Evolutionary conservation across 1,140 invertebrate genomes (phyloP), one percentile per base, ranked within the genome.

Genomic region (Frieseomelitta varia): DNA sequence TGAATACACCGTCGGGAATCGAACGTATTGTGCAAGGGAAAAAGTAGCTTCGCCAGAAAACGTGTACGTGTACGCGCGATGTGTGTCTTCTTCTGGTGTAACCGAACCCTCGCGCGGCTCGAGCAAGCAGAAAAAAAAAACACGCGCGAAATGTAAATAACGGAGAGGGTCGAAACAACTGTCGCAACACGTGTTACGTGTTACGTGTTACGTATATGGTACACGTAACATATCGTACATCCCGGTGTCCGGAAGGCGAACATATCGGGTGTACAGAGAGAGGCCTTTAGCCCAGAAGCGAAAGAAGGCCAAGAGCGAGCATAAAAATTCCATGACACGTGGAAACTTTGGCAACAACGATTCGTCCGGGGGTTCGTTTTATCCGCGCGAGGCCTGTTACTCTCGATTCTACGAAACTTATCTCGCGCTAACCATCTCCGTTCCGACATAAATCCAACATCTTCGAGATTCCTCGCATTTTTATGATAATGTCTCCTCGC

Each of bases 1-100:
- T 79, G 86, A 85, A 72, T 88, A 88, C 82, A 76, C 47, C 47
- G 21, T 27, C 67, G 81, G 81, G 68, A 67, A 78, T 85, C 61
- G 87, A 88, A 55, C 76, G 55, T 67, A 69, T 83, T 71, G 75
- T 78, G 21, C 65, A 2, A 24, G 55, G 56, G 34, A 78, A 82
- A 82, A 83, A 75, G n/a, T 39, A 53, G 24, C 27, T 4, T 4
- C 12, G n/a, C 4, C 12, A 19, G 58, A 10, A 67, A 19, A 17
- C 27, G 17, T 24, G 68, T 69, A 21, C 24, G 4, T 39, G 6
- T 8, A 47, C 39, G 39, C 39, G 15, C 24, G 68, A 74, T 47
- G 39, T 27, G 79, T 63, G 51, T 61, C 27, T 0, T 47, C 39
- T 47, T 8, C 39, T 47, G 39, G 39, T 82, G 39, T 58, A 61